These are phyloP conservation scores for Cherax destructor DNA, from an alignment of 1,140 invertebrate species.

Conservation along the genomic window DNA sequence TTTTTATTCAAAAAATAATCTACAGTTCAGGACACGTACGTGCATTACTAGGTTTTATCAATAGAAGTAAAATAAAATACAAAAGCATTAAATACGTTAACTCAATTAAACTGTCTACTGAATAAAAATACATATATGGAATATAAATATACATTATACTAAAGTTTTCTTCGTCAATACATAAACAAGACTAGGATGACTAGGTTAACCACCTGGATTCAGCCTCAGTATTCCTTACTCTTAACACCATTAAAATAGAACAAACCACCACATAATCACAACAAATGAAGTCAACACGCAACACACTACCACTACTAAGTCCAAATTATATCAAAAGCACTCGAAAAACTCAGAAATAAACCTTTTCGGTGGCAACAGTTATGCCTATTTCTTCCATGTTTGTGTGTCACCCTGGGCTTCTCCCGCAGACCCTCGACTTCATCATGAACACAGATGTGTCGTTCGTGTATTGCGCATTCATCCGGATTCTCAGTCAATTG, in stretches of 20 bases:
- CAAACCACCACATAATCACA: too few species aligned
- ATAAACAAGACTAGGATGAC: not conserved
- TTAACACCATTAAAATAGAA: not conserved
- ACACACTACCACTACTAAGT: not conserved
- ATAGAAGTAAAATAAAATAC: too few species aligned
- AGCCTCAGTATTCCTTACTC: not conserved
- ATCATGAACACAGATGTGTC: not conserved
- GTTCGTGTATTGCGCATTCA: not conserved
- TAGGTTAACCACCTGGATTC: not conserved
- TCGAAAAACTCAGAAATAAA: not conserved
- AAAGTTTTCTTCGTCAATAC: not conserved
- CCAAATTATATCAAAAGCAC: not conserved
- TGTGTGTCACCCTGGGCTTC: not conserved
- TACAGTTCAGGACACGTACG: too few species aligned
- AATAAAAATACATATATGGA: too few species aligned
- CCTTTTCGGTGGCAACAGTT: constrained; percentile 27
- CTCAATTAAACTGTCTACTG: too few species aligned
- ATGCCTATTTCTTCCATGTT: constrained; percentile 46
- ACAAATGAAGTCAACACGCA: too few species aligned
- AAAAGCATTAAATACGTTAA: too few species aligned
- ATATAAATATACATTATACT: not conserved
- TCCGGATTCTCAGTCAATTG: not conserved
- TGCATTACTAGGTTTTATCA: too few species aligned
- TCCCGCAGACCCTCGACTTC: constrained; percentile 14
- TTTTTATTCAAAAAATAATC: too few species aligned